Base-by-base conservation (phyloP, 2,113 vertebrate species). In the Pleuronectes platessa region DNA sequence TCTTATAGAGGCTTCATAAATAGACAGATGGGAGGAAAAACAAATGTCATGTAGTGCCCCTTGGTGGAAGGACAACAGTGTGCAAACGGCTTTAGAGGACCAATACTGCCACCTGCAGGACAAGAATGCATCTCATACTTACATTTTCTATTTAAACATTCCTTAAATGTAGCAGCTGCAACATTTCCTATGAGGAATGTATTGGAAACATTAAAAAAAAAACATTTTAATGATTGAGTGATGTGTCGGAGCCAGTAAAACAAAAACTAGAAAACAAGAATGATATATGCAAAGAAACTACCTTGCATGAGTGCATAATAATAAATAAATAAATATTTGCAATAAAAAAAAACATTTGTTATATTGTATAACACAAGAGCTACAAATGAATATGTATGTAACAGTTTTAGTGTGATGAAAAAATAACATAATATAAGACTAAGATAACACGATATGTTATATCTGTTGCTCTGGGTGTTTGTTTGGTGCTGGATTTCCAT, bases 61-160 rank as follows among this genome's bases (percentile, higher is more conserved):
- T 26, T 26, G 26, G 80, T 90, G 86, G 83, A 54, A 60, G 71
- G 66, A 65, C 61, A 18, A 15, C 17, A 45, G 73, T 21, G 24
- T 8, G 3, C 9, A 27, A 59, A 64, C 23, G 18, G 4, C 45
- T 13, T 23, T 2, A 71, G 59, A 84, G 81, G 76, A 72, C 14
- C 72, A 90, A 90, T 58, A 88, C 90, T 88, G 91, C 90, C 91
- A 90, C 79, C 93, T 88, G 61, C 58, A 86, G 84, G 80, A 63
- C 51, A 56, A 76, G 2, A 42, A 14, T 37, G 31, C 56, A 14
- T 3, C 14, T 51, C 35, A 27, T 61, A 3, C 18, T 61, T 49
- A 13, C 35, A 27, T 62, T 58, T 61, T 24, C 9, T n/a, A 56
- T 64, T 47, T 76, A 49, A 70, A 58, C 69, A 86, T 58, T 75